These are phyloP conservation scores for Diceros bicornis DNA, from an alignment of 2,797 vertebrate species.

Conservation along the genomic window DNA sequence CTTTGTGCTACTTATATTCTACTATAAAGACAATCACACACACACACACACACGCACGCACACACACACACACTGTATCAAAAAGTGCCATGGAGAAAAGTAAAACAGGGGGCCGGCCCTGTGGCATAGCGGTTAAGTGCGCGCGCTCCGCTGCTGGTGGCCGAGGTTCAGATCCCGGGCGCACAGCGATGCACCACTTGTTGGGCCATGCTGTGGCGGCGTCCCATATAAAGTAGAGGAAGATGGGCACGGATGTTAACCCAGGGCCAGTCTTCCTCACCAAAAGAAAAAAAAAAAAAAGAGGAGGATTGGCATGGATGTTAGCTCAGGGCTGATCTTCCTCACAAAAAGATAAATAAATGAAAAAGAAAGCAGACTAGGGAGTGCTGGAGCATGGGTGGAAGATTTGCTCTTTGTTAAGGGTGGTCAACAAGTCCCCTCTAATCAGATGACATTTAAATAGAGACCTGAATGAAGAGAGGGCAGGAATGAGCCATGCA, in stretches of 20 bases:
- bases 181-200: too few species aligned
- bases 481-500: background rate
- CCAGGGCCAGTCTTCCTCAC: too few species aligned
- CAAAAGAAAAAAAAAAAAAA: too few species aligned
- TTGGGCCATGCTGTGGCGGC: too few species aligned
- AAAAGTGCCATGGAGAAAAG: slow-evolving; percentile 33
- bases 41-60: background rate
- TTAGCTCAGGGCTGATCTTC: too few species aligned
- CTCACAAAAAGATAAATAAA: too few species aligned
- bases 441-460: background rate
- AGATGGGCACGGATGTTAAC: too few species aligned
- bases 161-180: too few species aligned
- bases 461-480: background rate
- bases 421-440: background rate
- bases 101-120: background rate
- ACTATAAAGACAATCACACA: background rate
- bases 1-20: background rate
- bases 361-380: background rate
- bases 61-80: background rate
- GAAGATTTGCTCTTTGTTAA: slow-evolving; percentile 34
- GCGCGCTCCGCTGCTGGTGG: too few species aligned
- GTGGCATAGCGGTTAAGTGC: too few species aligned
- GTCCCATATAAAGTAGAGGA: too few species aligned
- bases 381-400: background rate
- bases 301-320: too few species aligned